Conservation (phyloP, 1,140 invertebrate genomes). For the Drepana arcuata region DNA sequence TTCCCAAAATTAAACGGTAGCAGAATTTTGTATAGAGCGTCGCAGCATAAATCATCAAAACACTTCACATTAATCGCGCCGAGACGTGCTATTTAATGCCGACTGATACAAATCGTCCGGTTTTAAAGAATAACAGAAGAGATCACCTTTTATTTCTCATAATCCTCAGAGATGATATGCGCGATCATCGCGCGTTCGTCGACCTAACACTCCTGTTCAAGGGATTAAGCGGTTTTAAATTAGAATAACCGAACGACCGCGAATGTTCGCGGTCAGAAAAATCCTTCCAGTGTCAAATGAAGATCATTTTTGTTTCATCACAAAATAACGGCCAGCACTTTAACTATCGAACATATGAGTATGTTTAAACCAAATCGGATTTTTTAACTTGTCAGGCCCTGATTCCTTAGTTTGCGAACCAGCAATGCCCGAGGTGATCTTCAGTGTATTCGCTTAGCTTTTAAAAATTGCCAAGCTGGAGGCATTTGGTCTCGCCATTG, state of each 20-base stretch:
- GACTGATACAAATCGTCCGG: slow-evolving; percentile 21
- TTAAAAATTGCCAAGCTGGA: no score
- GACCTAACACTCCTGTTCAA: slow-evolving; percentile 39
- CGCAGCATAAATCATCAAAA: slow-evolving; percentile 17
- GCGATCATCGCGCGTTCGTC: slow-evolving; percentile 33
- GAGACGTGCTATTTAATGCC: slow-evolving; percentile 16
- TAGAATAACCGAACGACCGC: slow-evolving; percentile 53
- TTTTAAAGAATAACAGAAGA: slow-evolving; percentile 12
- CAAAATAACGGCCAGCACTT: no score
- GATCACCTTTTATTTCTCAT: slow-evolving; percentile 15
- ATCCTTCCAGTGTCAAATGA: slow-evolving; percentile 42
- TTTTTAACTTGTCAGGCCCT: no score
- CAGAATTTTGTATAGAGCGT: slow-evolving; percentile 8
- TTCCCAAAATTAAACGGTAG: slow-evolving; percentile 5
- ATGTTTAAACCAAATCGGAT: no score
- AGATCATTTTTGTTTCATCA: no score
- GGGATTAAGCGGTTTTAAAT: slow-evolving; percentile 53
- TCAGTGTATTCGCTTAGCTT: no score
- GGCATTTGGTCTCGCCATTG: no score
- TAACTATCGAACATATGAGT: no score
- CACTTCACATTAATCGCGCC: slow-evolving; percentile 18
- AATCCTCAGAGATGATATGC: slow-evolving; percentile 28
- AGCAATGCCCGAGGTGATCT: no score
- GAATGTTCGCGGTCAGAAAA: slow-evolving; percentile 18
- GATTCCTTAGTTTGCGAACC: no score